These are phyloP conservation scores for Melanophora roralis DNA, from an alignment of 2,888 invertebrate genomes.

Conservation along the genomic window DNA sequence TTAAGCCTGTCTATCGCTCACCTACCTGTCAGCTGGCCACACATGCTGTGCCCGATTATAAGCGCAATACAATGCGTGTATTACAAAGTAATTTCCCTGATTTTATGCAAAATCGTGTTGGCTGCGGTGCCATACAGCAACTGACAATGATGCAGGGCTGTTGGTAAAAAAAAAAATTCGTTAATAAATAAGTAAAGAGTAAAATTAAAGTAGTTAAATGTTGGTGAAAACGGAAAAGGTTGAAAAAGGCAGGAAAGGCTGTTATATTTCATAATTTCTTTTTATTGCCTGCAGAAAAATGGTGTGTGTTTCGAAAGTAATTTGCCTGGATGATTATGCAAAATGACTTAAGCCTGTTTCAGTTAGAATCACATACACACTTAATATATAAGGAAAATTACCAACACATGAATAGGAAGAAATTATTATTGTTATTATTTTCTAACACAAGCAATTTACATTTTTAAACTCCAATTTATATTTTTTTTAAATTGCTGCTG, in stretches of 20 bases:
- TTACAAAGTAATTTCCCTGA: constrained; percentile 83
- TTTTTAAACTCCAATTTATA: constrained; percentile 19
- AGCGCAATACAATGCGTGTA: constrained; percentile 79
- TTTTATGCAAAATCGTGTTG: constrained; percentile 81
- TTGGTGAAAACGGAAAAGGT: not conserved
- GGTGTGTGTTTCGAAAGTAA: no score
- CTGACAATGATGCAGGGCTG: constrained; percentile 76
- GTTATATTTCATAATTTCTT: not conserved
- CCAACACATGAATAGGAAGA: no score
- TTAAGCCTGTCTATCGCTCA: constrained; percentile 79
- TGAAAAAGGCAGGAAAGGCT: not conserved
- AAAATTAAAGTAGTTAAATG: no score
- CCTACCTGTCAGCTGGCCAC: constrained; percentile 79
- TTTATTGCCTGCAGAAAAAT: not conserved
- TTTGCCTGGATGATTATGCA: not conserved
- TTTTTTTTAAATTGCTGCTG: constrained; percentile 1
- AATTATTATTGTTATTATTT: not conserved
- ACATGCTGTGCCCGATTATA: constrained; percentile 80
- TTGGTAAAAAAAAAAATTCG: constrained; percentile 65
- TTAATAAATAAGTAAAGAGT: no score
- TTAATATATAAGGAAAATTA: not conserved
- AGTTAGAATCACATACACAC: not conserved
- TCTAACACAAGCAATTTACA: not conserved
- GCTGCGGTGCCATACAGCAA: constrained; percentile 81
- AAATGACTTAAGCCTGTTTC: not conserved